Conservation (phyloP, 2,113 vertebrate species). For the Pseudolaguvia tuberculata region DNA sequence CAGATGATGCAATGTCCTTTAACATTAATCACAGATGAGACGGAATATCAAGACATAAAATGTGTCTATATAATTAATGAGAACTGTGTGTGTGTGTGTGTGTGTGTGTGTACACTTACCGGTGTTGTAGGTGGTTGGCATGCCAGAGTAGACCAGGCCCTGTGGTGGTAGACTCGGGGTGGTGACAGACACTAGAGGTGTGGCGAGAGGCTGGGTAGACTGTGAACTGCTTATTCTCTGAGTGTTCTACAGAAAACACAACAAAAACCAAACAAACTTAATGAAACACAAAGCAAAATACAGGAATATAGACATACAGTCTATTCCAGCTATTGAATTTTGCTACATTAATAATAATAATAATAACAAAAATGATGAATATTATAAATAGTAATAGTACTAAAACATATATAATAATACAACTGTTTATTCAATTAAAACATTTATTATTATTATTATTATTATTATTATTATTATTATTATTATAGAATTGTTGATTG, state of each 20-base stretch:
- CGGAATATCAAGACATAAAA: slow-evolving; percentile 4
- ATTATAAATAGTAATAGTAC: no score
- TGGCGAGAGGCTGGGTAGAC: slow-evolving; percentile 84
- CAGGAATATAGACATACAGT: no score
- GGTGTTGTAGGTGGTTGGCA: slow-evolving; percentile 93
- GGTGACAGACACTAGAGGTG: slow-evolving; percentile 94
- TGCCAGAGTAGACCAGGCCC: slow-evolving; percentile 89
- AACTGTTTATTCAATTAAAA: no score
- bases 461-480: no score
- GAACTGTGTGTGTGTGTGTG: background rate
- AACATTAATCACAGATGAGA: background rate
- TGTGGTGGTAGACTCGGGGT: slow-evolving; percentile 92
- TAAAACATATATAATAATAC: no score
- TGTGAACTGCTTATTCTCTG: slow-evolving; percentile 94
- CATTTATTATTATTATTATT: no score
- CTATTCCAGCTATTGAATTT: no score
- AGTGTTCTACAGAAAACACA: slow-evolving; percentile 75
- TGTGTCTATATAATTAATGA: background rate
- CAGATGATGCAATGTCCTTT: background rate
- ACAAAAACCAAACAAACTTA: slow-evolving; percentile 32
- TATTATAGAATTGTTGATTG: no score
- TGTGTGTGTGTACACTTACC: no score
- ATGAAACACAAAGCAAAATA: background rate
- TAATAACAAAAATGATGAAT: no score
- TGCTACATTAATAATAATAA: no score